Conservation (phyloP, 1,140 invertebrate genomes). For the Phymorhynchus buccinoides region DNA sequence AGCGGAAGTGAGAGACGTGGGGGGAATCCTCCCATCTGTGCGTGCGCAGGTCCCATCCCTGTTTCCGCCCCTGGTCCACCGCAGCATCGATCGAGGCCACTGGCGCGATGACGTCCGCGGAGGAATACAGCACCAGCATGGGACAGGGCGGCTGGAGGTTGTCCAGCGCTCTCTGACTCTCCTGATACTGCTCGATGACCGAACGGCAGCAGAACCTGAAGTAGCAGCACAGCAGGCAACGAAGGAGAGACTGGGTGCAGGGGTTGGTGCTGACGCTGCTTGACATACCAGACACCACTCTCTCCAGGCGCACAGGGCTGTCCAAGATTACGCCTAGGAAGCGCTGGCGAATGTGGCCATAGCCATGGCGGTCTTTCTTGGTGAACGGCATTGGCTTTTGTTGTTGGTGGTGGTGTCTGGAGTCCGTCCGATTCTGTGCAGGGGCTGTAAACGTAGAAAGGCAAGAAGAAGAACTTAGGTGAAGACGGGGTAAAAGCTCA, state of each 20-base stretch:
- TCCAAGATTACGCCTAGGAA: slow-evolving; percentile 21
- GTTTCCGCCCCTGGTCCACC: neutral
- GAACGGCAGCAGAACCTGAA: neutral
- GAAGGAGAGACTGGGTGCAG: neutral
- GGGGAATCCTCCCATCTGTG: slow-evolving; percentile 23
- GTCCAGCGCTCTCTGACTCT: neutral
- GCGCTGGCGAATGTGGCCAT: neutral
- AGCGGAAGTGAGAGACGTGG: too few species aligned
- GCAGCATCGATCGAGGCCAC: neutral
- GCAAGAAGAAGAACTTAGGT: too few species aligned
- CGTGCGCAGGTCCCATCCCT: neutral
- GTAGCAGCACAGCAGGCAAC: neutral
- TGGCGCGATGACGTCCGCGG: neutral
- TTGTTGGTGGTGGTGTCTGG: too few species aligned
- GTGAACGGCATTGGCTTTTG: too few species aligned
- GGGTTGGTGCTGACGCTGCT: slow-evolving; percentile 7
- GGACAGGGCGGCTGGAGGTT: neutral
- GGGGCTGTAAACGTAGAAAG: too few species aligned
- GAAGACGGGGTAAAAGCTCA: too few species aligned
- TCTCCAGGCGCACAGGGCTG: neutral
- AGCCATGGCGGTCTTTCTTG: too few species aligned
- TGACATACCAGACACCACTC: neutral
- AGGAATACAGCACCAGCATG: slow-evolving; percentile 16
- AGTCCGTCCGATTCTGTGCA: too few species aligned
- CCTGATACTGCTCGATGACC: neutral